phyloP scores from a whole-genome alignment of 2,797 vertebrate species.

The Gambelia wislizenii region DNA sequence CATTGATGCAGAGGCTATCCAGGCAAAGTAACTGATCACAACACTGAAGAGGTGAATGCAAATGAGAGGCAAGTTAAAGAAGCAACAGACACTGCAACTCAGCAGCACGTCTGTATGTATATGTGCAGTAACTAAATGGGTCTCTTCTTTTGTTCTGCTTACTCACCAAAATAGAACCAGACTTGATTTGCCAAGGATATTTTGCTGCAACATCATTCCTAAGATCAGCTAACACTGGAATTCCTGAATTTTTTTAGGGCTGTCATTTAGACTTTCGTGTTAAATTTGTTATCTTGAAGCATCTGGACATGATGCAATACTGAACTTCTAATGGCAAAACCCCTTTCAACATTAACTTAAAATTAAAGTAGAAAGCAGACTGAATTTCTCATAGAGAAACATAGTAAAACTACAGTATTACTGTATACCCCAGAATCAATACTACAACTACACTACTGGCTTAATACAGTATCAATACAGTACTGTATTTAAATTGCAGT shows the following conservation, averaged over 20 bases:
- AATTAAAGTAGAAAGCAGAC: slow-evolving; percentile 38
- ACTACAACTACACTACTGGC: neutral
- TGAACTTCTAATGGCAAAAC: slow-evolving; percentile 16
- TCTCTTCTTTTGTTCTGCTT: neutral
- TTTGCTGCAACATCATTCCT: slow-evolving; percentile 79
- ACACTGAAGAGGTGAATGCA: neutral
- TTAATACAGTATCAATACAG: too few species aligned
- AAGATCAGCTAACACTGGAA: slow-evolving; percentile 78
- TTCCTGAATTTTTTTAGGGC: slow-evolving; percentile 77
- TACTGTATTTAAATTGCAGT: too few species aligned
- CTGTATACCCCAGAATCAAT: neutral
- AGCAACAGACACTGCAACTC: neutral
- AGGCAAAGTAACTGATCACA: neutral
- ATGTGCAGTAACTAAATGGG: neutral
- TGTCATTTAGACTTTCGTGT: slow-evolving; percentile 68
- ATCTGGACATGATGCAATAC: slow-evolving; percentile 41
- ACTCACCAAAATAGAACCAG: neutral
- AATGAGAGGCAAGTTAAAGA: neutral
- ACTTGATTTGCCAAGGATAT: slow-evolving; percentile 57
- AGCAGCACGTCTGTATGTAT: too few species aligned
- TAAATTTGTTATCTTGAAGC: slow-evolving; percentile 62
- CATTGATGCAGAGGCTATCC: neutral
- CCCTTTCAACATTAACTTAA: slow-evolving; percentile 42
- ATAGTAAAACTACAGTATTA: slow-evolving; percentile 7
- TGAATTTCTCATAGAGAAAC: slow-evolving; percentile 9